Base-by-base conservation (phyloP, 2,888 invertebrate species). In the Zaprionus obscuricornis region DNA sequence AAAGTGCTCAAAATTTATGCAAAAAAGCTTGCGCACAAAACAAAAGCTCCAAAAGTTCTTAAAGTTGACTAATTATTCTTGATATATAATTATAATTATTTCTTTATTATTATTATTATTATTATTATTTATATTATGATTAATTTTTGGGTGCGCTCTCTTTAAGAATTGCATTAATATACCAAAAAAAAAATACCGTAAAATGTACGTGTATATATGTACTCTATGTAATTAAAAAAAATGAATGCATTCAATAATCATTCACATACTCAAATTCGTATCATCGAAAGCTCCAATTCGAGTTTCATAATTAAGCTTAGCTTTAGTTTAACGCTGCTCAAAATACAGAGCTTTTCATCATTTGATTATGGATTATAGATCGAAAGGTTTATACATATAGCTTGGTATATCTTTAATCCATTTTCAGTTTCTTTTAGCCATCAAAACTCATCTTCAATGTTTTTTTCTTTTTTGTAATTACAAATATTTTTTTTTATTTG, bases 121-220 rank as follows among this genome's bases (percentile, higher is more conserved):
- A n/a, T 16, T 55, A 14, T 39, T 24, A n/a, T 54, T 43, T 20
- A 16, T 6, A 18, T 8, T 24, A 24, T 16, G 27, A 29, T 16
- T 40, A 16, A 14, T 40, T 66, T 51, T 54, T 43, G 59, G 58
- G 58, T 57, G 56, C 50, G 58, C 57, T 58, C 57, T 33, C 37
- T 27, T 37, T 34, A 37, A 60, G 52, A 56, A 36, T 56, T 63
- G 57, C 58, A 64, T 46, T 26, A 37, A 52, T 54, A 40, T 37
- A 26, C 14, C 33, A 8, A 7, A 33, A n/a, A n/a, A n/a, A n/a
- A n/a, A n/a, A n/a, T n/a, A n/a, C n/a, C 63, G 58, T 57, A 16
- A 39, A 49, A 39, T 76, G 62, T 68, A 66, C 64, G 74, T 78
- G 76, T 76, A 85, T 83, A 78, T 78, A 83, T 78, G 78, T 78